Conservation (phyloP, 2,888 invertebrate genomes). For the Mesorhabditis spiculigera region DNA sequence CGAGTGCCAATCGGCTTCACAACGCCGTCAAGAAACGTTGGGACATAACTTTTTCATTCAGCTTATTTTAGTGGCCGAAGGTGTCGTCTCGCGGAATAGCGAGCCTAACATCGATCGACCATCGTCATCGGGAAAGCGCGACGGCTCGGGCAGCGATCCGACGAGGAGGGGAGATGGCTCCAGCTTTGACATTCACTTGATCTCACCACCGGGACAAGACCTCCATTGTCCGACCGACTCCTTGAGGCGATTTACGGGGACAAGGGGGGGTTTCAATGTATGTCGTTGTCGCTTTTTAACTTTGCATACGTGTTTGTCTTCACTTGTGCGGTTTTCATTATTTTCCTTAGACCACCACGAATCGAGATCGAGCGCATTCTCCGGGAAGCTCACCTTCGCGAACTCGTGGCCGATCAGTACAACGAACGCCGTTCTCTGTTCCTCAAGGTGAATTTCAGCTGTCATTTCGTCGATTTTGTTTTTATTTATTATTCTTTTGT, state of each 20-base stretch:
- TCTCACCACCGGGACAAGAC: constrained; percentile 42
- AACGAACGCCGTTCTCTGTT: constrained; percentile 17
- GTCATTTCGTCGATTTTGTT: not conserved
- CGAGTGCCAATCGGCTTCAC: not conserved
- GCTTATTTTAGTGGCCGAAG: constrained; percentile 12
- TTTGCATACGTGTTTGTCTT: constrained; percentile 5
- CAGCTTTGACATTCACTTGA: constrained; percentile 18
- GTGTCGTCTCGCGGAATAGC: constrained; percentile 11
- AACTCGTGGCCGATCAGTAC: constrained; percentile 46
- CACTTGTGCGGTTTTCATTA: not conserved
- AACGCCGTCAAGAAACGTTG: constrained; percentile 11
- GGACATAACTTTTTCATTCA: not conserved
- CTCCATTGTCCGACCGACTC: constrained; percentile 35
- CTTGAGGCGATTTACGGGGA: constrained; percentile 31
- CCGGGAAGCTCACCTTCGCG: constrained; percentile 35
- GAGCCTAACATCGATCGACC: constrained; percentile 12
- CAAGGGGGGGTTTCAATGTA: constrained; percentile 18
- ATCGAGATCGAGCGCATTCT: constrained; percentile 38
- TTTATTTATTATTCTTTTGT: not conserved
- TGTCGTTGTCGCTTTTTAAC: not conserved
- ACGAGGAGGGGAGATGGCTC: not conserved
- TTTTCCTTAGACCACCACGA: constrained; percentile 36
- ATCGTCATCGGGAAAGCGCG: not conserved
- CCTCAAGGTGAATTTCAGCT: constrained; percentile 9
- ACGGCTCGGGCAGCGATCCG: constrained; percentile 9